phyloP scores from a whole-genome alignment of 30 jellyfish, hydroid and myxozoan species.

The Morbakka virulenta region DNA sequence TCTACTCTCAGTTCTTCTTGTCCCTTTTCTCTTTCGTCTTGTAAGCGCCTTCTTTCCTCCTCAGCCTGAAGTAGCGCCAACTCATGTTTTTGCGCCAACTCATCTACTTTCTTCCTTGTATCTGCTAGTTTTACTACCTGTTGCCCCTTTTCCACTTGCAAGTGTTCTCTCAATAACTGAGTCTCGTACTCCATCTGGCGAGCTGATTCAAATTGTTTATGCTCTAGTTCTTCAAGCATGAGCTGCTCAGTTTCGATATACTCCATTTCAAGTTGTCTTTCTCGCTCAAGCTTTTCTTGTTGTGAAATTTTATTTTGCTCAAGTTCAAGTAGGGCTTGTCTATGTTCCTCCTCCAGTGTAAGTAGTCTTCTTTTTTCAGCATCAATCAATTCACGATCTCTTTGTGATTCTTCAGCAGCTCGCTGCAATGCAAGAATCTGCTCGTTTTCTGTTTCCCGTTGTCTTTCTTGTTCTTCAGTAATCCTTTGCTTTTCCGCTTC shows the following conservation, averaged over 20 bases:
- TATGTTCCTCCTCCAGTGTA: constrained; percentile 82
- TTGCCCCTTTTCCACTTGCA: constrained; percentile 62
- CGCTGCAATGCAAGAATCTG: constrained; percentile 67
- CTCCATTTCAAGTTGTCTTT: constrained; percentile 88
- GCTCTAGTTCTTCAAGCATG: constrained; percentile 97
- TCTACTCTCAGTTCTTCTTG: constrained; percentile 71
- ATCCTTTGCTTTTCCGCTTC: constrained; percentile 76
- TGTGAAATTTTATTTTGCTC: constrained; percentile 83
- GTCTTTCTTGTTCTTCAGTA: constrained; percentile 55
- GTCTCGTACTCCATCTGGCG: constrained; percentile 96
- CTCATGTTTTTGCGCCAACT: constrained; percentile 74
- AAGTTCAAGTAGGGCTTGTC: constrained; percentile 79
- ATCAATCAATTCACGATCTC: constrained; percentile 80
- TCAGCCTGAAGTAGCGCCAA: constrained; percentile 86
- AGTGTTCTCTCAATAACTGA: constrained; percentile 83
- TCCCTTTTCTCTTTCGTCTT: constrained; percentile 84
- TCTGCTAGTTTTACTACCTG: constrained; percentile 59
- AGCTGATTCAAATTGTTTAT: constrained; percentile 97
- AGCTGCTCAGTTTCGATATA: constrained; percentile 96
- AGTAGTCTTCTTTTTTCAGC: constrained; percentile 89
- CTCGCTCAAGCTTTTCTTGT: constrained; percentile 93
- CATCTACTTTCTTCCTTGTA: constrained; percentile 59
- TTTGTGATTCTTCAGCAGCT: constrained; percentile 95
- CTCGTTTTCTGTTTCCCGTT: constrained; percentile 64
- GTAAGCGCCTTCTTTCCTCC: constrained; percentile 70